Evolutionary conservation across 2,888 invertebrate species (phyloP), one percentile per base, ranked within the genome.

Genomic region (Pseudeuparius sepicola): DNA sequence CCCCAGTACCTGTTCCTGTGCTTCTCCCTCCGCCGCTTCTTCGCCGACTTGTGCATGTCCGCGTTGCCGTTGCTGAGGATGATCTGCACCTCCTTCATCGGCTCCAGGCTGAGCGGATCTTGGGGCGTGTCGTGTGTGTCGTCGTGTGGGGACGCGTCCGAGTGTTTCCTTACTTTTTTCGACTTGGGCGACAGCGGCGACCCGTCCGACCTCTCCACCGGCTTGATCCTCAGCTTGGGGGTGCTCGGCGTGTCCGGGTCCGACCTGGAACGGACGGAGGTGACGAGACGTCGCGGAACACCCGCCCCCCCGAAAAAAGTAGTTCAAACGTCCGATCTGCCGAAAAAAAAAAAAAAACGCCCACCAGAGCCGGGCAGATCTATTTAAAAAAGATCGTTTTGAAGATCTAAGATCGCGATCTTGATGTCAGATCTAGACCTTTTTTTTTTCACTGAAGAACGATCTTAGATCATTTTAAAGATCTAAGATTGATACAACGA

Each of bases 21-120:
- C 50, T 85, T 85, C 50, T 85, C 84, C 58, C 79, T 71, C 49
- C 79, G 68, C 5, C 78, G 65, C 52, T 79, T 78, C 46, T 80
- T 75, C 37, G 75, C 76, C 23, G 74, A 72, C 53, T 73, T 75
- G 17, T 58, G 57, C 14, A 42, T 38, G n/a, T 43, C 48, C 24
- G 44, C 48, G 18, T 29, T 40, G 3, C n/a, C n/a, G n/a, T n/a
- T n/a, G n/a, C n/a, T n/a, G 4, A 41, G 26, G 4, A 55, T 48
- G 10, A 53, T 42, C 27, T 48, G 47, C 24, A 49, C 39, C 4
- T 47, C 53, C 14, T 52, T 49, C 14, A 47, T 42, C n/a, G n/a
- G n/a, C n/a, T n/a, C n/a, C n/a, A n/a, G n/a, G n/a, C n/a, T n/a
- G n/a, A n/a, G n/a, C n/a, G n/a, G n/a, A n/a, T n/a, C n/a, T n/a